These are phyloP conservation scores for Pipra filicauda DNA, from an alignment of 2,113 vertebrate genomes.

Conservation along the genomic window DNA sequence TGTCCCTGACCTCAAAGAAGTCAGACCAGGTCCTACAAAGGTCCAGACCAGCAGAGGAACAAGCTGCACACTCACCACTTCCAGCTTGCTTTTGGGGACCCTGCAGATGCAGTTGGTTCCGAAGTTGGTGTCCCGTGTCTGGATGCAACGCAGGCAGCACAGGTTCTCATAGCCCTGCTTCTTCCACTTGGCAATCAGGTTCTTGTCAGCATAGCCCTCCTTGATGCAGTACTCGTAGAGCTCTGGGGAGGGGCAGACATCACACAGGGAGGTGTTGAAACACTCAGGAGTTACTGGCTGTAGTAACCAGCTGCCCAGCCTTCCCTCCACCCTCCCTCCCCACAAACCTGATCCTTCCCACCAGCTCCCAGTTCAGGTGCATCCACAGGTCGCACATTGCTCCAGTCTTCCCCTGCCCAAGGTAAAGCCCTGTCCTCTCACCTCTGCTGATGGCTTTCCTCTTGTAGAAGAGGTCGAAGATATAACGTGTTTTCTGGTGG, in stretches of 20 bases:
- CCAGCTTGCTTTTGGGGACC: constrained; percentile 96
- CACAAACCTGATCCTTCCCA: background rate
- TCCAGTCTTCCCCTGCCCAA: background rate
- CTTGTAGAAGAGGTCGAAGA: constrained; percentile 97
- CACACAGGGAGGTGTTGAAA: background rate
- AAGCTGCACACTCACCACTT: constrained; percentile 83
- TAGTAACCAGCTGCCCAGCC: background rate
- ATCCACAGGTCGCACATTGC: accelerated
- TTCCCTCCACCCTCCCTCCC: background rate
- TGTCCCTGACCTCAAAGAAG: background rate
- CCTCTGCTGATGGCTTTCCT: constrained; percentile 98
- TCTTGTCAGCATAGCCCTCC: constrained; percentile 97
- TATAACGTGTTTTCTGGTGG: constrained; percentile 95
- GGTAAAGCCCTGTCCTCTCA: constrained; percentile 17
- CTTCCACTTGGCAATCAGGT: constrained; percentile 98
- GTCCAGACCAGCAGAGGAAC: background rate
- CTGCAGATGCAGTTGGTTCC: constrained; percentile 98
- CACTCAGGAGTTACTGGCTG: background rate
- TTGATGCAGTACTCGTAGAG: constrained; percentile 97
- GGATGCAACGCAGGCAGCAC: constrained; percentile 96
- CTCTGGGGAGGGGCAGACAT: constrained; percentile 72
- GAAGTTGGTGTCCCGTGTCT: constrained; percentile 97
- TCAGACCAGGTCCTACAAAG: background rate
- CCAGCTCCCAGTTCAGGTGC: background rate
- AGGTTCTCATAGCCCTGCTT: constrained; percentile 98